phyloP scores from a whole-genome alignment of 2,888 invertebrate species.

The Chrysolina oricalcia region DNA sequence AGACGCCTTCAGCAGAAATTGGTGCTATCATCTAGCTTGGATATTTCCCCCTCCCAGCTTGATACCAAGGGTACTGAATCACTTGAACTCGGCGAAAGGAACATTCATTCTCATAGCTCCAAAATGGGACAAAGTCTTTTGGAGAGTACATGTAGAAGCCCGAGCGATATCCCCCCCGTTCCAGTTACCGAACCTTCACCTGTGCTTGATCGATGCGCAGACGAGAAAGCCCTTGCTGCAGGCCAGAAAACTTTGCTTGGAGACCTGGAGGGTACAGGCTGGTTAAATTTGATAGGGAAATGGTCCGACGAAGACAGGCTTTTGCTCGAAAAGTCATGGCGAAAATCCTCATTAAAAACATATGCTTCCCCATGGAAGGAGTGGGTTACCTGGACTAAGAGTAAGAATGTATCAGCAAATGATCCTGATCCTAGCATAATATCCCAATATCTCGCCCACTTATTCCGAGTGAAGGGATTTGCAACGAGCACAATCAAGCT shows the following conservation, averaged over 20 bases:
- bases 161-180: neutral
- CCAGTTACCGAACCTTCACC: neutral
- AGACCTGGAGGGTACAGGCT: slow-evolving; percentile 58
- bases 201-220: neutral
- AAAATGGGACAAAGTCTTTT: neutral
- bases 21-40: slow-evolving; percentile 52
- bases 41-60: slow-evolving; percentile 62
- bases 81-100: neutral
- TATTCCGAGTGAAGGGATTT: neutral
- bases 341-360: slow-evolving; percentile 44
- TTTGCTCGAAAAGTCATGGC: slow-evolving; percentile 42
- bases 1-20: slow-evolving; percentile 48
- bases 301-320: slow-evolving; percentile 48
- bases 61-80: slow-evolving; percentile 52
- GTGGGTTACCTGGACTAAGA: slow-evolving; percentile 39
- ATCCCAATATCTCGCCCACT: neutral
- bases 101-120: neutral
- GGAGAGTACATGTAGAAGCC: neutral
- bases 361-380: slow-evolving; percentile 44
- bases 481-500: too few relatives aligned
- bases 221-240: slow-evolving; percentile 26
- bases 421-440: neutral
- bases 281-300: slow-evolving; percentile 43
- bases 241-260: slow-evolving; percentile 51
- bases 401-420: slow-evolving; percentile 25